Evolutionary conservation across 2,888 invertebrate genomes (phyloP), one percentile per base, ranked within the genome.

Genomic region (Pantelozetes paolii): DNA sequence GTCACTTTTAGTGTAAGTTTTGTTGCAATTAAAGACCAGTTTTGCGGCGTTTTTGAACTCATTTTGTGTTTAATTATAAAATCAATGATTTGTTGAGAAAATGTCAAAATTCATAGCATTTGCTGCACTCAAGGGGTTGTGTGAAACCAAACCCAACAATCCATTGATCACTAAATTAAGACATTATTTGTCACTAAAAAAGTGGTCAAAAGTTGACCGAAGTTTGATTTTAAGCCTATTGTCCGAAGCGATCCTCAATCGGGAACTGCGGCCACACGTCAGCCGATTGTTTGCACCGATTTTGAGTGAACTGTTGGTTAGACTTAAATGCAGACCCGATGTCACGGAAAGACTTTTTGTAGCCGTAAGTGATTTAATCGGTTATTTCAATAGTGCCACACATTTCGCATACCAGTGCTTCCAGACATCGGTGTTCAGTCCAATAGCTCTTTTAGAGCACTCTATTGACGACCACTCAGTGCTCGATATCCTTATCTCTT

Each of bases 341-440:
- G 71, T 71, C 3, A 64, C 26, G 48, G 36, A 57, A 40, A 18
- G 28, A 15, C 45, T 75, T 2, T 75, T 73, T 48, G 23, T 54
- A 18, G 69, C 71, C 6, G 18, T 75, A 18, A 75, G 75, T 59
- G n/a, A 48, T 26, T 54, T 75, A 3, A 74, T 75, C 20, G 75
- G 75, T 42, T 62, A 11, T n/a, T 73, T 69, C 57, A 20, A 20
- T n/a, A 20, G 13, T 50, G 75, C 36, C 42, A 74, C 72, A 9
- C 62, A 75, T 57, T 75, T 75, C 42, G 48, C 69, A n/a, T 75
- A 75, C 42, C 54, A 73, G 30, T 73, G 71, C 23, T 71, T 71
- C 30, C 54, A 71, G 13, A 32, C 54, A 13, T 40, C 23, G 1
- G 6, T 71, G 20, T 71, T 71, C 18, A 54, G 26, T 57, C 54